Evolutionary conservation across 2,113 vertebrate genomes (phyloP), one percentile per base, ranked within the genome.

Genomic region (Lepus timidus): DNA sequence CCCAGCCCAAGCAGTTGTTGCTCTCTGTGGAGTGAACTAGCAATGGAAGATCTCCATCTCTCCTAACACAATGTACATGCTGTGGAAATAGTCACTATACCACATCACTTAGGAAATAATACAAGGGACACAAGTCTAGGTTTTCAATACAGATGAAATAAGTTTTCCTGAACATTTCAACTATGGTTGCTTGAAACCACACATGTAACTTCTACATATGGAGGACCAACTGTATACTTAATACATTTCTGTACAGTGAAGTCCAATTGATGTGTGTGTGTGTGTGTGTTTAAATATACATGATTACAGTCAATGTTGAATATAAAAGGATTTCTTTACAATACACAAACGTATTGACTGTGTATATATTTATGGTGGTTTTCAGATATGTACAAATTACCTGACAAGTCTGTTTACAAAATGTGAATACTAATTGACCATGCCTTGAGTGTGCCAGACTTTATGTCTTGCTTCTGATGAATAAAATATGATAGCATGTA

Each of bases 271-370:
- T n/a, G n/a, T n/a, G n/a, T n/a, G n/a, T n/a, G 9, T 39, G 14
- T 49, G 17, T n/a, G 51, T n/a, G 4, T 64, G 39, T 67, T 61
- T 39, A 12, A 14, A 52, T 27, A 1, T 49, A 82, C n/a, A 92
- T 20, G 52, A 70, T 36, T 44, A 89, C 70, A 8, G 17, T 90
- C 36, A 64, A 64, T 1, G 0, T 27, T 86, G 68, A 93, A 84
- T 23, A 73, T 31, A 74, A 96, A 88, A 68, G 2, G 4, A 23
- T 84, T 68, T 73, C 65, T 33, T 91, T 88, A 74, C n/a, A 93
- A 12, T 44, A 23, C 22, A 74, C 29, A 88, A 44, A 70, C 36
- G 6, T 19, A 52, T 65, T 91, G 39, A 44, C 2, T 39, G 3
- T 51, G 71, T 70, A 9, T 23, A 31, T 9, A 67, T 82, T 33